Evolutionary conservation across 2,797 vertebrate genomes (phyloP).

Genomic region (Gobio occitaniae): DNA sequence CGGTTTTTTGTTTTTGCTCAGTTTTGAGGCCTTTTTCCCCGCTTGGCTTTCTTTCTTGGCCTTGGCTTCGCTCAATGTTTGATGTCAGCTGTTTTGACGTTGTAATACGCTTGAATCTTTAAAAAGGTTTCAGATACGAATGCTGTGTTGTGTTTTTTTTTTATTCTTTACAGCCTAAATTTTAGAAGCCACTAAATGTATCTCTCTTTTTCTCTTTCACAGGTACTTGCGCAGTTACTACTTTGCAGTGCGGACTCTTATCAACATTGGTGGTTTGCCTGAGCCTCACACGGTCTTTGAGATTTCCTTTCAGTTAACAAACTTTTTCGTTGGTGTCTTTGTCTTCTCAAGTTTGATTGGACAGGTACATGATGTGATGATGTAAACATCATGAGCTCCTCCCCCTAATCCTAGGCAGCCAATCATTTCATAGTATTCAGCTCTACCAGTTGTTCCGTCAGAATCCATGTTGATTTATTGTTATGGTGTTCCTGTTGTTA

Average conservation of each 20-base stretch:
- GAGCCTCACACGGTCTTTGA: slow-evolving; percentile 91
- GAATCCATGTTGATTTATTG: not conserved
- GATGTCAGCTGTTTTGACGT: not conserved
- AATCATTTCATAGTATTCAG: slow-evolving; percentile 6
- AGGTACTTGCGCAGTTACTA: slow-evolving; percentile 95
- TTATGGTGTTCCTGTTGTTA: not conserved
- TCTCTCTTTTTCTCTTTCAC: slow-evolving; percentile 52
- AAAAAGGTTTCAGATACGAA: not conserved
- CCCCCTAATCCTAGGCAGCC: not conserved
- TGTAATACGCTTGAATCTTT: not conserved
- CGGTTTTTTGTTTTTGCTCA: not conserved
- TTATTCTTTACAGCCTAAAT: not conserved
- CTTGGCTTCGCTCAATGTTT: slow-evolving; percentile 30
- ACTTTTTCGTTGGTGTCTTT: slow-evolving; percentile 92
- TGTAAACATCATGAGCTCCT: slow-evolving; percentile 31
- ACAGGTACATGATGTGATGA: slow-evolving; percentile 80
- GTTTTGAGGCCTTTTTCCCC: not conserved
- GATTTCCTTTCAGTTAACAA: slow-evolving; percentile 89
- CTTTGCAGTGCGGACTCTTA: slow-evolving; percentile 88
- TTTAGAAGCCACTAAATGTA: not conserved
- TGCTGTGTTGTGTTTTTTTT: not conserved
- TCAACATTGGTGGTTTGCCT: slow-evolving; percentile 92
- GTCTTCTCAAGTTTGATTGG: slow-evolving; percentile 95
- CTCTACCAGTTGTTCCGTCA: not conserved
- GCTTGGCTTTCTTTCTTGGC: slow-evolving; percentile 23